Evolutionary conservation across 2,797 vertebrate species (phyloP).

Genomic region (Cygnus olor): DNA sequence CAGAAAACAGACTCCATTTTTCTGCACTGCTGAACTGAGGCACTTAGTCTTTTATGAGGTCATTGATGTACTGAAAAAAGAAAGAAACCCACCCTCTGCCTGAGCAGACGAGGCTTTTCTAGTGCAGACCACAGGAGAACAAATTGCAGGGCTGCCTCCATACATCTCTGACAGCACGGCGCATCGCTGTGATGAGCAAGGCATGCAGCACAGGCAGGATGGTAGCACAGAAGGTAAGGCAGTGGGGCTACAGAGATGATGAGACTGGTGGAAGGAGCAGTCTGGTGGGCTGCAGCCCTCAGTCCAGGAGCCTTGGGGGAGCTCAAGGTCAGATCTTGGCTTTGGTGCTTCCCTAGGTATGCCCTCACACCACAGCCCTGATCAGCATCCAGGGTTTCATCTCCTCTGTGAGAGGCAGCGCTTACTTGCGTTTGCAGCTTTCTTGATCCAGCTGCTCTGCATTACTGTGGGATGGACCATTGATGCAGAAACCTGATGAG

Average conservation of each 20-base stretch:
- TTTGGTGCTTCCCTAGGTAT: not conserved
- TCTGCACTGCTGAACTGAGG: not conserved
- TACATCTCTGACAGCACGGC: not conserved
- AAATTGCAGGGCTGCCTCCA: not conserved
- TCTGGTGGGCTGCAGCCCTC: not conserved
- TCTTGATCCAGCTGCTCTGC: not conserved
- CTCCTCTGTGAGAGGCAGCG: accelerated
- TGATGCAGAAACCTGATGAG: not conserved
- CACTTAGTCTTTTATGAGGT: constrained; percentile 5
- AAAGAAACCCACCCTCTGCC: not conserved
- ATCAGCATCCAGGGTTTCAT: accelerated
- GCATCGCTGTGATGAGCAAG: not conserved
- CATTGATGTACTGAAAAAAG: not conserved
- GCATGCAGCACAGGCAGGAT: not conserved
- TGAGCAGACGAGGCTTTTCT: constrained; percentile 30
- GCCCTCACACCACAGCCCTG: accelerated
- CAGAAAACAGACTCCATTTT: constrained; percentile 20
- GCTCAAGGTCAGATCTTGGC: not conserved
- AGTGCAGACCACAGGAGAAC: not conserved
- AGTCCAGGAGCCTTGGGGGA: not conserved
- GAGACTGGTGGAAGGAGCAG: not conserved
- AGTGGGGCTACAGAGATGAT: not conserved
- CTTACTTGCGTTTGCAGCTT: not conserved
- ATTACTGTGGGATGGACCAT: not conserved
- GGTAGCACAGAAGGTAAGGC: not conserved